Percentiles rank a stretch among this genome's conserved stretches.
Evolutionary conservation across 2,888 invertebrate species (phyloP).

Genomic region (Caenorhabditis wallacei): DNA sequence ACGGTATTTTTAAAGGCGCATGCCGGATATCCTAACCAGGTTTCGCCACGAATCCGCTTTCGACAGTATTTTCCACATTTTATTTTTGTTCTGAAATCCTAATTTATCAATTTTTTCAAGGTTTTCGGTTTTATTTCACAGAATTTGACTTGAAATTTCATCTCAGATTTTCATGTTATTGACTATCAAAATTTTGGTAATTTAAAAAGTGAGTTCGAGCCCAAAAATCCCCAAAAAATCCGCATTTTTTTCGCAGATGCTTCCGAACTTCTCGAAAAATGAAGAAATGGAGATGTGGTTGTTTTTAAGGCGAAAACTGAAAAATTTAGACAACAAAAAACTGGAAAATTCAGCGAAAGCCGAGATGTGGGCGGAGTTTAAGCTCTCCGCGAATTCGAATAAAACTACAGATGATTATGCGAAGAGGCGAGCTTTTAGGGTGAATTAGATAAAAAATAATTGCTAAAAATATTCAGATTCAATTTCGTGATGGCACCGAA

Average conservation of each 20-base stretch:
- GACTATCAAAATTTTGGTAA: too few species aligned
- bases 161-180: too few species aligned
- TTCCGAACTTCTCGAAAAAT: not conserved
- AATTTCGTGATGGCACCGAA: not conserved
- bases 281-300: constrained; percentile 6
- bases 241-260: not conserved
- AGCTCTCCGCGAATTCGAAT: not conserved
- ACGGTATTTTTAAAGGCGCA: constrained; percentile 7
- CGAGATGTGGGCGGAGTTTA: constrained; percentile 6
- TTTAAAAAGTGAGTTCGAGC: not conserved
- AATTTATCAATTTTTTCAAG: not conserved
- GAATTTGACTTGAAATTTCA: too few species aligned
- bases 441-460: too few species aligned
- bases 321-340: not conserved
- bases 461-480: constrained; percentile 12
- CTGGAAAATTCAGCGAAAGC: not conserved
- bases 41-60: not conserved
- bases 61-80: too few species aligned
- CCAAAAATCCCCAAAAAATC: not conserved
- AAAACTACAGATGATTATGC: not conserved
- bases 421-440: not conserved
- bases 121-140: not conserved
- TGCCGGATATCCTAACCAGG: not conserved
- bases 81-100: not conserved
- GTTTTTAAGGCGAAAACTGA: constrained; percentile 1